Evolutionary conservation across 1,140 invertebrate genomes (phyloP).

Genomic region (Tribolium castaneum): DNA sequence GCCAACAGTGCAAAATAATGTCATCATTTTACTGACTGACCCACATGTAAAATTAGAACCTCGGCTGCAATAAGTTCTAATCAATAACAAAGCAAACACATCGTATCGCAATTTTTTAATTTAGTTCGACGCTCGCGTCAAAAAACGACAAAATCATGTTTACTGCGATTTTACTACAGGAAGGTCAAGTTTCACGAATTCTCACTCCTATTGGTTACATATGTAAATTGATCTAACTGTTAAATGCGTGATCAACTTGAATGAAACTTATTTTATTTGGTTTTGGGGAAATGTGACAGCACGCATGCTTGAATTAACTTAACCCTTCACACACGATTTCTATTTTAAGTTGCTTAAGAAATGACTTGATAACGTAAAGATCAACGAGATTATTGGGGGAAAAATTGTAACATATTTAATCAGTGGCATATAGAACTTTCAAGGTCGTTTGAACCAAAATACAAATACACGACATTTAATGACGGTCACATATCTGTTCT

Average conservation of each 20-base stretch:
- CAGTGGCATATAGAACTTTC: constrained; percentile 8
- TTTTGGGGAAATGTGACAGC: neutral
- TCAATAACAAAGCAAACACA: constrained; percentile 5
- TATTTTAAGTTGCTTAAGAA: neutral
- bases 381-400: neutral
- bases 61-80: neutral
- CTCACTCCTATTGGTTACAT: constrained; percentile 24
- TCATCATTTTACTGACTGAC: constrained; percentile 34
- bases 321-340: neutral
- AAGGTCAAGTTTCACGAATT: constrained; percentile 27
- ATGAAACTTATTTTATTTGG: neutral
- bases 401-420: constrained; percentile 5
- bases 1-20: constrained; percentile 22
- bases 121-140: neutral
- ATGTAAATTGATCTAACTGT: constrained; percentile 30
- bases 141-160: constrained; percentile 11
- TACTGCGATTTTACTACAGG: constrained; percentile 11
- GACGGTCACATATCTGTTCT: neutral
- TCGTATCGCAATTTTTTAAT: neutral
- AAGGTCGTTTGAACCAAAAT: neutral
- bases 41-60: constrained; percentile 16
- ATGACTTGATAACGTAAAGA: neutral
- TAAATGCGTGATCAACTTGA: constrained; percentile 11
- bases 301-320: neutral
- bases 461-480: constrained; percentile 23